Conservation (phyloP, 1,140 invertebrate genomes). For the Sycobia sp. region DNA sequence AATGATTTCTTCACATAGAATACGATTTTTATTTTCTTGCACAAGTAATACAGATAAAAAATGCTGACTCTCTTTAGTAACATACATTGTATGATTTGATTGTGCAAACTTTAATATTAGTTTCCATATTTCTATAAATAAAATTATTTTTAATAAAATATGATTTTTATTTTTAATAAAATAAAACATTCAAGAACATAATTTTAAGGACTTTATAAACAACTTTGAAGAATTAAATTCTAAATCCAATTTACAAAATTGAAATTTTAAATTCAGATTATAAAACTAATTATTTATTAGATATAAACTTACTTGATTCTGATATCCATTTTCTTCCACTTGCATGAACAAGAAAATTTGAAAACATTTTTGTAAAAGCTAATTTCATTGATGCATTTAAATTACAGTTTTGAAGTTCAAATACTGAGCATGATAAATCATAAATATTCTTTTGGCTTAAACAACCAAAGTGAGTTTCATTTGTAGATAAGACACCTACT, state of each 20-base stretch:
- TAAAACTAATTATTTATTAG: conserved; percentile 1
- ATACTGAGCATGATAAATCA: conserved; percentile 49
- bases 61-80: conserved; percentile 65
- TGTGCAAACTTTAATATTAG: conserved; percentile 64
- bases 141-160: conserved; percentile 8
- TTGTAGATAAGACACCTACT: conserved; percentile 52
- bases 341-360: conserved; percentile 60
- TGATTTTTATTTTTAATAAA: not conserved
- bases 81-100: conserved; percentile 68
- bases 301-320: conserved; percentile 48
- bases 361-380: conserved; percentile 65
- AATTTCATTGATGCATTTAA: conserved; percentile 65
- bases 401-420: conserved; percentile 47
- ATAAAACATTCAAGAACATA: not conserved
- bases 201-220: too few species aligned
- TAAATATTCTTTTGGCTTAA: conserved; percentile 52
- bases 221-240: not conserved
- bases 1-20: conserved; percentile 62
- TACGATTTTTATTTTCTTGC: conserved; percentile 56
- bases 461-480: conserved; percentile 54
- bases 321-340: conserved; percentile 65
- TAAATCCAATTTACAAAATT: not conserved
- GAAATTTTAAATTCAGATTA: not conserved
- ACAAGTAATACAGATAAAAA: conserved; percentile 64
- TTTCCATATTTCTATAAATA: conserved; percentile 58